These are phyloP conservation scores for Molossus alvarezi DNA, from an alignment of 2,797 vertebrate species.

Conservation along the genomic window DNA sequence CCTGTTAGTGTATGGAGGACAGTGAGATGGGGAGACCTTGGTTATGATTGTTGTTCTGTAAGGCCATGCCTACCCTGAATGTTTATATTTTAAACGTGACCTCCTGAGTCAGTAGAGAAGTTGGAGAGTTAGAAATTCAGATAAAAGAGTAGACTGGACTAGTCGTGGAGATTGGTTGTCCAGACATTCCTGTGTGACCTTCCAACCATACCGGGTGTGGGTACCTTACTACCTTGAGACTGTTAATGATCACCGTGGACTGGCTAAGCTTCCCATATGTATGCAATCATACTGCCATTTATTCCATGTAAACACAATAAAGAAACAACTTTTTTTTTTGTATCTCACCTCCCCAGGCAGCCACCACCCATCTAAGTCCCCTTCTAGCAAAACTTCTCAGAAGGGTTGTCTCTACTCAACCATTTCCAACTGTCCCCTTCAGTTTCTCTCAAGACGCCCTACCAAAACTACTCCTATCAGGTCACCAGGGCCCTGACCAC, in stretches of 20 bases:
- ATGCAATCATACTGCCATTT: background rate
- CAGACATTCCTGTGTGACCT: background rate
- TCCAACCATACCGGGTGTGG: background rate
- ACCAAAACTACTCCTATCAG: background rate
- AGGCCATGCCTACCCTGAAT: background rate
- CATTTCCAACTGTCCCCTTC: background rate
- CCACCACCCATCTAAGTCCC: background rate
- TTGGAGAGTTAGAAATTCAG: background rate
- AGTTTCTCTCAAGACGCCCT: background rate
- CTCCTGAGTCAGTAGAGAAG: background rate
- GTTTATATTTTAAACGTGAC: constrained; percentile 16
- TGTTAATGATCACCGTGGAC: background rate
- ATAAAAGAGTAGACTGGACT: background rate
- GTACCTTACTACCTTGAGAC: background rate
- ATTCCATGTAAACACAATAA: background rate
- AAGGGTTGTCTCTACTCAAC: background rate
- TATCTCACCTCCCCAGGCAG: background rate
- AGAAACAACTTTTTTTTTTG: background rate
- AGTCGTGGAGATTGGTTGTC: background rate
- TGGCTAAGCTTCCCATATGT: background rate
- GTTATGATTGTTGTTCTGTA: background rate
- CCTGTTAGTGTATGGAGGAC: background rate
- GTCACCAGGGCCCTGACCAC: background rate
- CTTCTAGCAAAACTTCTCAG: constrained; percentile 32
- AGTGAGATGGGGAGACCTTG: background rate